These are phyloP conservation scores for Podotricha telesiphe DNA, from an alignment of 2,888 invertebrate species.

Conservation along the genomic window DNA sequence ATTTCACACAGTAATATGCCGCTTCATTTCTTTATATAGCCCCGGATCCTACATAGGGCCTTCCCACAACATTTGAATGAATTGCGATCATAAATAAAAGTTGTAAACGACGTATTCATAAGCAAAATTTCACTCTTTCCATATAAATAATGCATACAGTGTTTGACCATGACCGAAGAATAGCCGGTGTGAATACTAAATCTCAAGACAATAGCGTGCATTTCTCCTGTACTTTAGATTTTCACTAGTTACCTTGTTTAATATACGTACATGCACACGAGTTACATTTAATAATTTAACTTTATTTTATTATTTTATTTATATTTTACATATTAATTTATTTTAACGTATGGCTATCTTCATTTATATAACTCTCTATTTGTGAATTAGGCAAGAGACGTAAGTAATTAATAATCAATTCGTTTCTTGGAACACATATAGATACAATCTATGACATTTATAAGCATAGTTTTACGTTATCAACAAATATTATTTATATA, in stretches of 20 bases:
- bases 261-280: constrained; percentile 29
- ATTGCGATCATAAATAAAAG: constrained; percentile 35
- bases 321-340: not conserved
- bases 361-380: too few relatives aligned
- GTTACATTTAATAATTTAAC: not conserved
- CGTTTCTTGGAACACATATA: too few relatives aligned
- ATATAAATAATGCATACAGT: constrained; percentile 72
- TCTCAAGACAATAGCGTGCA: constrained; percentile 54
- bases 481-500: too few relatives aligned
- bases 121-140: constrained; percentile 74
- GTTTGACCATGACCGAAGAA: constrained; percentile 65
- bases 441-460: too few relatives aligned
- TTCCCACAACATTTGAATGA: constrained; percentile 47
- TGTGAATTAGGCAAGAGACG: too few relatives aligned
- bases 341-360: too few relatives aligned
- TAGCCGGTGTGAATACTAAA: constrained; percentile 61
- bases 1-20: not conserved
- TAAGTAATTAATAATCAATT: too few relatives aligned
- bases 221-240: constrained; percentile 61
- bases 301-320: not conserved
- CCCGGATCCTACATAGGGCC: constrained; percentile 26
- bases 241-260: constrained; percentile 47
- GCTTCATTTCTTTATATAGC: not conserved
- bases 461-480: too few relatives aligned
- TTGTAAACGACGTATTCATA: constrained; percentile 46